A percentile compares a stretch with the other conserved stretches of the same genome.
Conservation (phyloP, 2,113 vertebrate species). For the Saccopteryx bilineata region DNA sequence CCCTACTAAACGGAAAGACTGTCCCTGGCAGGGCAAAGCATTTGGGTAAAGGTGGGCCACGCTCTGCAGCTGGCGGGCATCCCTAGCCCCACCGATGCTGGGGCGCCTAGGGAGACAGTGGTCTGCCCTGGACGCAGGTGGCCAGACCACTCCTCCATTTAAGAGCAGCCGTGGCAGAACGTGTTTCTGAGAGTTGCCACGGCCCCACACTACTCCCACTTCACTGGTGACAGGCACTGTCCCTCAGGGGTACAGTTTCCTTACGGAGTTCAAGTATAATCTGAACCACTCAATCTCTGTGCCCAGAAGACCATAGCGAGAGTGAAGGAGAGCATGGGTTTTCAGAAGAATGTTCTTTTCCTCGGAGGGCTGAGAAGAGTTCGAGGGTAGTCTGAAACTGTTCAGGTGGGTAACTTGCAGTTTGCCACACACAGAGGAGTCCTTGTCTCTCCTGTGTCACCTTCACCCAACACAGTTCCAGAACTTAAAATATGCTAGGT, state of each 20-base stretch:
- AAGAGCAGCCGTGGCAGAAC: too few species aligned
- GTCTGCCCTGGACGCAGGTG: slow-evolving; percentile 44
- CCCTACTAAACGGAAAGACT: slow-evolving; percentile 34
- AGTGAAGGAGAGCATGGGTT: slow-evolving; percentile 43
- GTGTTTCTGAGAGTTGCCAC: neutral
- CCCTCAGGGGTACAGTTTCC: neutral
- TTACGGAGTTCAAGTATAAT: slow-evolving; percentile 26
- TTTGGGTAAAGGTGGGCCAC: slow-evolving; percentile 37
- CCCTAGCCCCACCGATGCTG: neutral
- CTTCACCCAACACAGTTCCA: slow-evolving; percentile 44
- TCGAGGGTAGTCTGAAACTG: neutral
- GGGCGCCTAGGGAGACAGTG: slow-evolving; percentile 18
- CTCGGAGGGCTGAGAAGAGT: neutral
- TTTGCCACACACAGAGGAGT: neutral
- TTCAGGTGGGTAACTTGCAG: neutral
- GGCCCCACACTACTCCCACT: slow-evolving; percentile 42
- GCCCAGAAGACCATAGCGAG: slow-evolving; percentile 51
- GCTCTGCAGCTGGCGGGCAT: slow-evolving; percentile 1
- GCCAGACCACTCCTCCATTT: too few species aligned
- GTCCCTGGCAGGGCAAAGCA: neutral
- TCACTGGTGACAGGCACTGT: neutral
- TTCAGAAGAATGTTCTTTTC: neutral
- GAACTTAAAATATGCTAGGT: slow-evolving; percentile 31
- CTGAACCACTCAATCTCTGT: slow-evolving; percentile 60
- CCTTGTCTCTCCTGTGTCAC: neutral